phyloP scores from a whole-genome alignment of 2,797 vertebrate species.

The Syngnathus rostellatus region DNA sequence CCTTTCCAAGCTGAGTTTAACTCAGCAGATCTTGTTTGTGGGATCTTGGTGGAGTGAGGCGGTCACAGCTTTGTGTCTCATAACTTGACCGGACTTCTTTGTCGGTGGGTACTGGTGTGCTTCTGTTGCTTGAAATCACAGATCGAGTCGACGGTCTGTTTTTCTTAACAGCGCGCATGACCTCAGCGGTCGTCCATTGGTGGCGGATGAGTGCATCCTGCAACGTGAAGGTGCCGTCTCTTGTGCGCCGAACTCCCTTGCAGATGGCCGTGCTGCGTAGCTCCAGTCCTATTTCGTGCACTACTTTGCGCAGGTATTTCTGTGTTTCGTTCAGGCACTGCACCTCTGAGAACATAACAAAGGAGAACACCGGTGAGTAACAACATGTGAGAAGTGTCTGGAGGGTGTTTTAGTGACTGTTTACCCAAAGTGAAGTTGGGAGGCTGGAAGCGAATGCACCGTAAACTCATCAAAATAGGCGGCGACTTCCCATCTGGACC shows the following conservation, averaged over 20 bases:
- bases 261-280: slow-evolving; percentile 82
- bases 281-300: slow-evolving; percentile 90
- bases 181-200: slow-evolving; percentile 73
- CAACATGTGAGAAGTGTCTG: not conserved
- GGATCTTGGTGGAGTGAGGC: not conserved
- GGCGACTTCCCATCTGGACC: slow-evolving; percentile 78
- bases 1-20: not conserved
- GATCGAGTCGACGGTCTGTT: not conserved
- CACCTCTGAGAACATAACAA: slow-evolving; percentile 69
- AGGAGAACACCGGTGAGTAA: not conserved
- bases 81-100: not conserved
- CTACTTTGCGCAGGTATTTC: slow-evolving; percentile 77
- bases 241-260: slow-evolving; percentile 74
- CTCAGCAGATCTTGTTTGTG: not conserved
- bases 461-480: slow-evolving; percentile 78
- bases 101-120: no score
- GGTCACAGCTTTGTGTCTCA: not conserved
- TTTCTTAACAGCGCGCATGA: slow-evolving; percentile 60
- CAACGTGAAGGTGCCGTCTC: slow-evolving; percentile 79
- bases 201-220: slow-evolving; percentile 73
- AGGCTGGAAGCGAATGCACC: slow-evolving; percentile 74
- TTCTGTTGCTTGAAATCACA: not conserved
- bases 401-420: not conserved
- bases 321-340: slow-evolving; percentile 91
- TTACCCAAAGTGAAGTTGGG: slow-evolving; percentile 88